Percentiles rank a stretch among this genome's conserved stretches.
Conservation (phyloP, 2,797 vertebrate genomes). For the Sandelia bainsii region DNA sequence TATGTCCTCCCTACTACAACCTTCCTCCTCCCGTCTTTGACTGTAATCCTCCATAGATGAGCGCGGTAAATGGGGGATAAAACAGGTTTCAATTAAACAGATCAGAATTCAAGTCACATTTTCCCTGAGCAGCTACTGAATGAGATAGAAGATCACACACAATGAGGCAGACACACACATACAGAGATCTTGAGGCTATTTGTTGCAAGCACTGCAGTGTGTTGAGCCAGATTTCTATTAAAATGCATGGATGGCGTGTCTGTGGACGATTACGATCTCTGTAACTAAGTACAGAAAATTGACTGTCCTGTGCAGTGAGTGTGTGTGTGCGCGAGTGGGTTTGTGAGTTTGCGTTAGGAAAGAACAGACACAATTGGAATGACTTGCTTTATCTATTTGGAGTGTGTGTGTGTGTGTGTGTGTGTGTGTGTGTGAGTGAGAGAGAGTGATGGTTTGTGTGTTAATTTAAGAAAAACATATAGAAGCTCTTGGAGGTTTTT, state of each 20-base stretch:
- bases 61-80: conserved; percentile 61
- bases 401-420: not conserved
- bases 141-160: conserved; percentile 27
- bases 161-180: not conserved
- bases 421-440: not conserved
- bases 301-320: conserved; percentile 30
- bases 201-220: conserved; percentile 29
- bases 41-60: conserved; percentile 58
- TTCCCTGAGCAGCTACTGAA: conserved; percentile 33
- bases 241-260: conserved; percentile 38
- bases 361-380: conserved; percentile 5
- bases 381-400: conserved; percentile 22
- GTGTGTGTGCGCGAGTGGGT: conserved; percentile 8
- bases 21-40: conserved; percentile 12
- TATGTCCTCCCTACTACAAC: conserved; percentile 4
- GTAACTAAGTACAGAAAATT: conserved; percentile 30
- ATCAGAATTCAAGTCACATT: conserved; percentile 67
- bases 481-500: conserved; percentile 2
- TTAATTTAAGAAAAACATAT: not conserved
- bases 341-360: conserved; percentile 17
- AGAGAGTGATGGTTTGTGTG: not conserved
- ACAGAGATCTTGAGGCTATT: conserved; percentile 12
- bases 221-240: conserved; percentile 42
- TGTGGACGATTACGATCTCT: conserved; percentile 43
- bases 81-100: conserved; percentile 67